Conservation (phyloP, 2,888 invertebrate species). For the Agrilus cyanescens region DNA sequence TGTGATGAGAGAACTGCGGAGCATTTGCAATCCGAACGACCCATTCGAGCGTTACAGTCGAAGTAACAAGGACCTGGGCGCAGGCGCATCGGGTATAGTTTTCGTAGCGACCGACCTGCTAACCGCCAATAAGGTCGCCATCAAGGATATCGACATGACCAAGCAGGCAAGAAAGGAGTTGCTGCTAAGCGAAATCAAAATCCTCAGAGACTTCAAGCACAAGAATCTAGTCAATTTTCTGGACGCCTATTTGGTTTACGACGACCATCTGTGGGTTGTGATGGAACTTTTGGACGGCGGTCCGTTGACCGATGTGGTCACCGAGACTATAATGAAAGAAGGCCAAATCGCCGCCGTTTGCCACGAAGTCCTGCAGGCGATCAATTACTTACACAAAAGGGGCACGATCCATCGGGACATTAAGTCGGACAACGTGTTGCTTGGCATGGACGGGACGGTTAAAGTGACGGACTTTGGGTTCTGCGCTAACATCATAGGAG, state of each 20-base stretch:
- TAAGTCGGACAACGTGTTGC: conserved; percentile 91
- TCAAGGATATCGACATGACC: conserved; percentile 90
- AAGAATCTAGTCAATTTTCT: conserved; percentile 92
- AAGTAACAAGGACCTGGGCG: conserved; percentile 70
- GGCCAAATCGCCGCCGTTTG: conserved; percentile 94
- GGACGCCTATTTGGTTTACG: conserved; percentile 75
- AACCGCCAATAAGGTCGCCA: conserved; percentile 70
- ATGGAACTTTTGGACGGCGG: conserved; percentile 95
- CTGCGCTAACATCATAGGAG: conserved; percentile 91
- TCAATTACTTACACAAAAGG: conserved; percentile 78
- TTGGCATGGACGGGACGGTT: conserved; percentile 85
- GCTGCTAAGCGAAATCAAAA: conserved; percentile 88
- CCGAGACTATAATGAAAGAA: conserved; percentile 94
- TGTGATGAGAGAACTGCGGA: conserved; percentile 56
- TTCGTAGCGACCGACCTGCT: conserved; percentile 75
- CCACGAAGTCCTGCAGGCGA: conserved; percentile 76
- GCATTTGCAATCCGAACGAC: conserved; percentile 72
- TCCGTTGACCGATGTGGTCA: conserved; percentile 92
- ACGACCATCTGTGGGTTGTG: conserved; percentile 89
- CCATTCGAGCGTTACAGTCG: conserved; percentile 70
- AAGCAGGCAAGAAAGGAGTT: conserved; percentile 94
- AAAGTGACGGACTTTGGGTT: conserved; percentile 97
- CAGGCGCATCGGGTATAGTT: conserved; percentile 87
- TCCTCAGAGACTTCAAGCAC: conserved; percentile 83
- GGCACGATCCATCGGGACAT: conserved; percentile 92